These are phyloP conservation scores for Caenorhabditis drosophilae DNA, from an alignment of 2,888 invertebrate species.

Conservation along the genomic window DNA sequence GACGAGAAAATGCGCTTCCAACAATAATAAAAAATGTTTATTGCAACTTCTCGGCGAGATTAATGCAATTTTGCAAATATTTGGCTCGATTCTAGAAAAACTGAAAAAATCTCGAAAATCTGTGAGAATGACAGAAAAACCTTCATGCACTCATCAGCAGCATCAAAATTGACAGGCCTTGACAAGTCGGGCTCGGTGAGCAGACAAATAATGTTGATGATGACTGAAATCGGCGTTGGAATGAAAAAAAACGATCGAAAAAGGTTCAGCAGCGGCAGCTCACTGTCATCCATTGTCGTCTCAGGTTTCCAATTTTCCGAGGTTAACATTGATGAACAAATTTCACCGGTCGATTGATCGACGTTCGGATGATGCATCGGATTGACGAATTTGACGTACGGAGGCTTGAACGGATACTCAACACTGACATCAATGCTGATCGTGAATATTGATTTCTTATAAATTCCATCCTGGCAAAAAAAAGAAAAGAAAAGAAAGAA, in stretches of 20 bases:
- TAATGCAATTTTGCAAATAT: too few species aligned
- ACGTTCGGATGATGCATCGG: slow-evolving; percentile 35
- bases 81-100: too few species aligned
- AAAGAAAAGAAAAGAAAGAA: too few species aligned
- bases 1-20: too few species aligned
- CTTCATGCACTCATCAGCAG: slow-evolving; percentile 29
- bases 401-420: slow-evolving; percentile 34
- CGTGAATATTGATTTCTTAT: slow-evolving; percentile 17
- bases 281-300: slow-evolving; percentile 31
- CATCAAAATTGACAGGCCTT: slow-evolving; percentile 31
- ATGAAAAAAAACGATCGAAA: background rate
- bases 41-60: too few species aligned
- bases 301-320: slow-evolving; percentile 38
- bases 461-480: slow-evolving; percentile 12
- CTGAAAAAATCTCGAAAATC: too few species aligned
- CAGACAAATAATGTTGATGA: slow-evolving; percentile 23
- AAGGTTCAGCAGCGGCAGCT: background rate
- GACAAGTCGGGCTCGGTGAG: slow-evolving; percentile 35
- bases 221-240: slow-evolving; percentile 9
- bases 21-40: too few species aligned
- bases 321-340: slow-evolving; percentile 23
- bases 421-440: slow-evolving; percentile 17
- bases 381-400: slow-evolving; percentile 19
- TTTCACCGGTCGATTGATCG: slow-evolving; percentile 13
- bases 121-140: too few species aligned